Evolutionary conservation across 2,113 vertebrate species (phyloP).

Genomic region (Noturus placidus): DNA sequence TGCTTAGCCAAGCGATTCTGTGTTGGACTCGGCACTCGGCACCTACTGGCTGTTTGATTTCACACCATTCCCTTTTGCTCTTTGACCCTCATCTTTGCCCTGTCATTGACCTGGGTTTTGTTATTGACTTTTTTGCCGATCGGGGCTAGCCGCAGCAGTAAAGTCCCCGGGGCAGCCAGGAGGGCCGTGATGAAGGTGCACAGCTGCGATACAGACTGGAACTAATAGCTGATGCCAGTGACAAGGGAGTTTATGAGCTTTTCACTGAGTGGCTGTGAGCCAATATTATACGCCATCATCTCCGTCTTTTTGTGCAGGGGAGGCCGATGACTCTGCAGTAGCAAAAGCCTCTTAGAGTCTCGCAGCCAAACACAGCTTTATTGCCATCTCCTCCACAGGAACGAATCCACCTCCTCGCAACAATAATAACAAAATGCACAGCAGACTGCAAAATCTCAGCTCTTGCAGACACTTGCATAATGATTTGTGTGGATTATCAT

Average conservation of each 20-base stretch:
- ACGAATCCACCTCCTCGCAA: constrained; percentile 30
- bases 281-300: constrained; percentile 37
- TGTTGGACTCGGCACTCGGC: constrained; percentile 27
- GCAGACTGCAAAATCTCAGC: constrained; percentile 31
- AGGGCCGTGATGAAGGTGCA: background rate
- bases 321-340: constrained; percentile 53
- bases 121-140: background rate
- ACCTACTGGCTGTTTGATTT: constrained; percentile 40
- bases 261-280: constrained; percentile 23
- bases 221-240: constrained; percentile 32
- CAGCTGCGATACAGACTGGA: constrained; percentile 34
- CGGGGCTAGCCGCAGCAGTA: background rate
- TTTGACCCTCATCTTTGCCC: constrained; percentile 34
- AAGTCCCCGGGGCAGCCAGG: background rate
- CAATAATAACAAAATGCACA: constrained; percentile 39
- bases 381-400: constrained; percentile 36
- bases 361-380: constrained; percentile 45
- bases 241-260: constrained; percentile 1
- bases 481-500: constrained; percentile 18
- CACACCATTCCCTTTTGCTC: constrained; percentile 37
- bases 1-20: constrained; percentile 4
- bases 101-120: constrained; percentile 23
- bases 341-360: constrained; percentile 53
- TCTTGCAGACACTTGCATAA: background rate
- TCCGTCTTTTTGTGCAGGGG: constrained; percentile 22